Base-by-base conservation (phyloP, 2,888 invertebrate genomes). In the Sphaerophoria rueppellii region DNA sequence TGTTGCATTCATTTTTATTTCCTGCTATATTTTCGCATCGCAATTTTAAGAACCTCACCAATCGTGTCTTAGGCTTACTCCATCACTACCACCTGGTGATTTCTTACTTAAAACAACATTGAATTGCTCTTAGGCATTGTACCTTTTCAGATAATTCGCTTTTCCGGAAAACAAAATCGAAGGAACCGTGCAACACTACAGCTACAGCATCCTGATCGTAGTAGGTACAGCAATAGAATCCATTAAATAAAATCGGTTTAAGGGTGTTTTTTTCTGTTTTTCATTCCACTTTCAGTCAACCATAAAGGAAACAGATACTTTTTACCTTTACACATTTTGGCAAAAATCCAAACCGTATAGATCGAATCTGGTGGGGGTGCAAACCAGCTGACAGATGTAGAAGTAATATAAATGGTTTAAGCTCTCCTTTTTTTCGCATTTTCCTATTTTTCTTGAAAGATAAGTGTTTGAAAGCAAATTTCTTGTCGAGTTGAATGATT, bases 401-500 rank as follows among this genome's bases (percentile, higher is more conserved):
- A 58, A 35, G 9, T 24, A 24, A 24, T 24, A 24, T 24, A 24
- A 24, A 24, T 24, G 24, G 24, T 24, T 24, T 24, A 24, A 24
- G 24, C 24, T 24, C 24, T 24, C 24, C 24, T 24, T 24, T 24
- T 24, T 24, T 24, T 24, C 9, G 11, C 12, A 6, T 4, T 40
- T 40, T 40, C 9, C 9, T 40, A 9, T 43, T 43, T 43, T 9
- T 9, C 11, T 43, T 9, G 11, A 43, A 40, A 60, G 60, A 60
- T 60, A 60, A 60, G 60, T 60, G 60, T 60, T 60, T 60, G 60
- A 60, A 60, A 60, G 60, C 12, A 60, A 60, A 60, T 60, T 60
- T 12, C 52, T 40, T 60, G 60, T 60, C 40, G 60, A 60, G 60
- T 60, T 60, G 60, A 60, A 60, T 60, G 60, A 60, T 60, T 60